Base-by-base conservation (phyloP, 1,140 invertebrate genomes). In the Brachionus rotundiformis region DNA sequence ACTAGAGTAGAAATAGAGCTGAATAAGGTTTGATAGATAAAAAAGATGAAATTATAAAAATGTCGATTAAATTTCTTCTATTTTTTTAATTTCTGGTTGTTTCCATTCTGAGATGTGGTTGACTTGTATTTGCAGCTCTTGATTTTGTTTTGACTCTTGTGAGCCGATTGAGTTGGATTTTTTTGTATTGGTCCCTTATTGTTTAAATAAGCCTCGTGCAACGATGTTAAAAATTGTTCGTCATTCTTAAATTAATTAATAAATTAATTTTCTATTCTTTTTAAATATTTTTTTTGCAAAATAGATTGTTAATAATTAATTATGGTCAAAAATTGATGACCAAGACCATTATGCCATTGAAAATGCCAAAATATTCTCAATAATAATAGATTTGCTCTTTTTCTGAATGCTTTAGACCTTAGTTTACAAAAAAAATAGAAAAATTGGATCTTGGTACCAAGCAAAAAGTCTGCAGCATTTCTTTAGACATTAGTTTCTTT, bases 191-290 rank as follows among this genome's bases (percentile, higher is more conserved):
- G 5, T 73, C 36, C 41, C 1, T 41, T 73, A 29, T 41, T 73
- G 23, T 41, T 73, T 44, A 73, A 73, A 44, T 79, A 79, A 16
- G 76, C 76, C 19, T 79, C 25, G 36, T 79, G 76, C 25, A 79
- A 59, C 2, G 76, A 79, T 54, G 47, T 79, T 25, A 79, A 63
- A 63, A 79, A 79, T 59, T 54, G 47, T 2, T 79, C 76, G 41
- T 79, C 76, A 19, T 23, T 73, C 68, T 73, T 4, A 36, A 36
- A 36, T 71, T 71, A 71, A 39, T 33, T n/a, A n/a, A n/a, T n/a
- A n/a, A n/a, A n/a, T n/a, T n/a, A n/a, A n/a, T n/a, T n/a, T n/a
- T n/a, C n/a, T n/a, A n/a, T n/a, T n/a, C n/a, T n/a, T n/a, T n/a
- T n/a, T n/a, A n/a, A n/a, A n/a, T n/a, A n/a, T n/a, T n/a, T n/a